phyloP scores from a whole-genome alignment of 2,888 invertebrate genomes.

The Orthosia incerta region DNA sequence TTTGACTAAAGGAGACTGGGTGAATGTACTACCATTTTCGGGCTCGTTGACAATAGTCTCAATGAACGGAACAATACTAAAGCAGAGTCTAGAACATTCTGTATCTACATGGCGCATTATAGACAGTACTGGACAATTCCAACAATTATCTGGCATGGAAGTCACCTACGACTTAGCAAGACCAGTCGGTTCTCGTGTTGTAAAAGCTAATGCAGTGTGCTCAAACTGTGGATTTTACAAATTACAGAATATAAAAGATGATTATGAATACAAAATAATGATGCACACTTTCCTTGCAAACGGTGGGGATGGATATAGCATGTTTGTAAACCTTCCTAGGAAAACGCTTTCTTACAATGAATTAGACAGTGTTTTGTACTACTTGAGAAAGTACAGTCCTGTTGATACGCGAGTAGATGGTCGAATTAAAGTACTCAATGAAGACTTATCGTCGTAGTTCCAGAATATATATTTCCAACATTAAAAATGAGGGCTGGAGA shows the following conservation, averaged over 20 bases:
- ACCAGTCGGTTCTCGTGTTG: slow-evolving; percentile 92
- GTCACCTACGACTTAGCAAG: slow-evolving; percentile 93
- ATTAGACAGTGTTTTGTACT: slow-evolving; percentile 86
- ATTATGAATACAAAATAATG: slow-evolving; percentile 92
- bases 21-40: slow-evolving; percentile 94
- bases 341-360: slow-evolving; percentile 78
- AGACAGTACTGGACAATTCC: slow-evolving; percentile 94
- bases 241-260: slow-evolving; percentile 89
- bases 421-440: slow-evolving; percentile 90
- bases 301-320: slow-evolving; percentile 94
- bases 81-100: slow-evolving; percentile 93
- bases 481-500: slow-evolving; percentile 22
- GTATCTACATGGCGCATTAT: slow-evolving; percentile 89
- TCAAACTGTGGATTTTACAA: slow-evolving; percentile 92
- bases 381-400: slow-evolving; percentile 91
- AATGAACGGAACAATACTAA: slow-evolving; percentile 92
- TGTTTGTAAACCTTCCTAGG: slow-evolving; percentile 82
- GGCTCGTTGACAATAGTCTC: slow-evolving; percentile 92
- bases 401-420: slow-evolving; percentile 92
- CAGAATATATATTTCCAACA: not conserved
- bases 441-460: slow-evolving; percentile 74
- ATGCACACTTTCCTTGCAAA: slow-evolving; percentile 92
- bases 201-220: slow-evolving; percentile 92
- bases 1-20: slow-evolving; percentile 93
- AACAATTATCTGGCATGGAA: slow-evolving; percentile 95